These are phyloP conservation scores for Malaclemys terrapin DNA, from an alignment of 2,113 vertebrate species.

Conservation along the genomic window DNA sequence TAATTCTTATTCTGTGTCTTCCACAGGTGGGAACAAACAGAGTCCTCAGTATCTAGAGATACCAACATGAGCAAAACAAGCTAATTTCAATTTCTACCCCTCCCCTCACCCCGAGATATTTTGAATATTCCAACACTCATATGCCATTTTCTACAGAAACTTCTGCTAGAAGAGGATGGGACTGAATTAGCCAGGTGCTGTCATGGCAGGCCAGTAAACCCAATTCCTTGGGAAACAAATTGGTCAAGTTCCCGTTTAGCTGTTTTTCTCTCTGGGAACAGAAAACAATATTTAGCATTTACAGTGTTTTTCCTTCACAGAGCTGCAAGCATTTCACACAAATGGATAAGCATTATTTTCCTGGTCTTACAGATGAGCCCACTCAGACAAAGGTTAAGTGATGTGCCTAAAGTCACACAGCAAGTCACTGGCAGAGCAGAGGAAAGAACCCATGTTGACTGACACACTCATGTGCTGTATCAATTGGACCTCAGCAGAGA, in stretches of 20 bases:
- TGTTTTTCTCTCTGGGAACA: neutral
- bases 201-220: neutral
- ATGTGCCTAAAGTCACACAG: neutral
- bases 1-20: neutral
- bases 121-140: neutral
- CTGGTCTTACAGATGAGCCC: neutral
- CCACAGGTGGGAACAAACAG: rapidly evolving
- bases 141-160: neutral
- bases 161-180: neutral
- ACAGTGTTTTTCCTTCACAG: neutral
- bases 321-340: neutral
- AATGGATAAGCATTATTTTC: neutral
- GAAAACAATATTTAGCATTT: neutral
- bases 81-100: neutral
- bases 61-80: neutral
- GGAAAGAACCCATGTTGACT: neutral
- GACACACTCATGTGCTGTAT: neutral
- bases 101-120: neutral
- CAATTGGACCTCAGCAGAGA: neutral
- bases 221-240: neutral
- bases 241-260: neutral
- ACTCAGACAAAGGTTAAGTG: neutral
- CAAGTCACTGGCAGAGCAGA: neutral
- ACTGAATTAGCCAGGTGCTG: neutral
- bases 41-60: neutral